Base-by-base conservation (phyloP, 2,797 vertebrate species). In the Cheirogaleus major region DNA sequence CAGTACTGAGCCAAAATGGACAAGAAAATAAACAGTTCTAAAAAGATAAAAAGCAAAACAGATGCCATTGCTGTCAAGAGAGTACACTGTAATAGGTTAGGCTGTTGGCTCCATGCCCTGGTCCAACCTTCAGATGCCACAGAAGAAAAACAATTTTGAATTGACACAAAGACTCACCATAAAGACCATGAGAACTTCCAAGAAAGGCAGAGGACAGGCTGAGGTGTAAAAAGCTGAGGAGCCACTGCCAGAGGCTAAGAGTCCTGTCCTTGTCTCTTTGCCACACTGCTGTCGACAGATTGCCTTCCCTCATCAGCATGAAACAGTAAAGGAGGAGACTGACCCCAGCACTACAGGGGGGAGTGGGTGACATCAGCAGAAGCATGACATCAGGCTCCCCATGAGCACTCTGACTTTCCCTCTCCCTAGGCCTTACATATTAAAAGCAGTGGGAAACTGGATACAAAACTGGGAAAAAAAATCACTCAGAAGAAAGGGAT, bases 21-120 rank as follows among this genome's bases (percentile, higher is more conserved):
- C 23, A 91, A 84, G 61, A 95, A 95, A 69, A 92, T 75, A 65
- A 95, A 63, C 11, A 95, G 78, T 10, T 81, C 18, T 73, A 32
- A 57, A 43, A 57, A 67, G 25, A 76, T 63, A 83, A 89, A 89
- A 91, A 88, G n/a, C 10, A 84, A 86, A 95, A 76, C 52, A 67
- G 30, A 48, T 38, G n/a, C 9, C 15, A 14, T 8, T 92, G 41
- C 65, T 92, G 30, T 80, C 70, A 87, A 67, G 57, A 91, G 22
- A 10, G 79, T 22, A 23, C 13, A 45, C 1, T 32, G 2, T 55
- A 27, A 35, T 27, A 75, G 48, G 13, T 80, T 35, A 72, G n/a
- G 17, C 25, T 35, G 35, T 38, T 72, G 52, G 52, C 35, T 59
- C 4, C 2, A 32, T 78, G n/a, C 72, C 30, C 17, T 57, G 7